Evolutionary conservation across 2,113 vertebrate genomes (phyloP).

Genomic region (Ageneiosus marmoratus): DNA sequence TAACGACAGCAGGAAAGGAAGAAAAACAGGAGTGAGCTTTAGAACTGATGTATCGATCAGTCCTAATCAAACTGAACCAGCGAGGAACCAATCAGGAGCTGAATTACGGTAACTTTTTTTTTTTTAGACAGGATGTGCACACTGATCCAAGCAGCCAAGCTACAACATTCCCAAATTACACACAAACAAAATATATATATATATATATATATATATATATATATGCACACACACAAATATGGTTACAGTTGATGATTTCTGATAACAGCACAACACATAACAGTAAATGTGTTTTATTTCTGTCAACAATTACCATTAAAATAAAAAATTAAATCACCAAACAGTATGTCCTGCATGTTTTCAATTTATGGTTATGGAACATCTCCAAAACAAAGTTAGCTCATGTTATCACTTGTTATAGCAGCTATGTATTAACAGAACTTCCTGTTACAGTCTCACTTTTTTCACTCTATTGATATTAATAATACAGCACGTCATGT

Average conservation of each 20-base stretch:
- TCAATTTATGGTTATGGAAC: neutral
- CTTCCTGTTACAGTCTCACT: neutral
- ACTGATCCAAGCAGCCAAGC: neutral
- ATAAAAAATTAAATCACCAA: neutral
- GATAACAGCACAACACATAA: no score
- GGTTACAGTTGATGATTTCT: no score
- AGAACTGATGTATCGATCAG: constrained; percentile 14
- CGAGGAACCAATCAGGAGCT: constrained; percentile 41
- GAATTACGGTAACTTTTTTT: neutral
- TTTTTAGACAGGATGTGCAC: constrained; percentile 7
- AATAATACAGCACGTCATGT: neutral
- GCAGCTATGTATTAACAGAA: neutral
- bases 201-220: no score
- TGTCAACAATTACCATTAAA: neutral
- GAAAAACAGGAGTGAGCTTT: neutral
- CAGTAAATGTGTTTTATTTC: no score
- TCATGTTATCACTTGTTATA: neutral
- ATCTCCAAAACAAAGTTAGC: neutral
- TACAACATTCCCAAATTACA: neutral
- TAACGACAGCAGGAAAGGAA: constrained; percentile 24
- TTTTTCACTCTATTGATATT: neutral
- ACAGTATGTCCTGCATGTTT: neutral
- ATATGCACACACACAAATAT: no score
- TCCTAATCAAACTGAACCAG: constrained; percentile 38
- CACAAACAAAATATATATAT: neutral